Evolutionary conservation across 2,888 invertebrate genomes (phyloP).

Genomic region (Tupiocoris notatus): DNA sequence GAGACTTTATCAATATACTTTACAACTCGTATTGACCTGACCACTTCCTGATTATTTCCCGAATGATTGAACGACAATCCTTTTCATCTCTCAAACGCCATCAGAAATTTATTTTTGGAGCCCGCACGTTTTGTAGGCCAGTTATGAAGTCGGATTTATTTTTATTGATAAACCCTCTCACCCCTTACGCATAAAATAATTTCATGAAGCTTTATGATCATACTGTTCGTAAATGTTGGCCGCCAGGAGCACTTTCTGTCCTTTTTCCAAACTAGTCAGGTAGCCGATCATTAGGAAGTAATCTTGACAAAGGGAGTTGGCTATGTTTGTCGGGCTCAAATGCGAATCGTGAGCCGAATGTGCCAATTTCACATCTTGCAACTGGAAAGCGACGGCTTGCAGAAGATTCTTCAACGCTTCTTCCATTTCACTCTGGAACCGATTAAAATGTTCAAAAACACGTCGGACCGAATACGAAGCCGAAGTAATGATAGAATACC

Average conservation of each 20-base stretch:
- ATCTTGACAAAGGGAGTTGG: slow-evolving; percentile 86
- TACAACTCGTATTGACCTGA: no score
- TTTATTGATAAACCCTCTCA: no score
- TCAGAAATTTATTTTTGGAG: no score
- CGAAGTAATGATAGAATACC: slow-evolving; percentile 54
- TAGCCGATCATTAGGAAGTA: slow-evolving; percentile 93
- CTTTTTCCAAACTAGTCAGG: slow-evolving; percentile 69
- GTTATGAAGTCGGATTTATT: no score
- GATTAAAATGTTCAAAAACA: neutral
- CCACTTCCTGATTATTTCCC: no score
- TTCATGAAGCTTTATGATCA: slow-evolving; percentile 5
- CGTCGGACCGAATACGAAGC: no score
- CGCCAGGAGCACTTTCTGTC: slow-evolving; percentile 69
- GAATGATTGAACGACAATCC: no score
- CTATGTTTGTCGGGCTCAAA: slow-evolving; percentile 83
- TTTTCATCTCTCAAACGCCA: no score
- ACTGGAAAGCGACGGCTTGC: slow-evolving; percentile 72
- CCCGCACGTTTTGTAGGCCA: no score
- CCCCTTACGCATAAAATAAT: neutral
- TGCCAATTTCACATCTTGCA: slow-evolving; percentile 65
- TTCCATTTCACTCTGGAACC: slow-evolving; percentile 59
- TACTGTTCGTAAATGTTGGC: slow-evolving; percentile 66
- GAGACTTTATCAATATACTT: no score
- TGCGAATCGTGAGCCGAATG: slow-evolving; percentile 81
- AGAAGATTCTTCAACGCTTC: slow-evolving; percentile 75